Base-by-base conservation (phyloP, 1,140 invertebrate genomes). In the Chrysoperla carnea region DNA sequence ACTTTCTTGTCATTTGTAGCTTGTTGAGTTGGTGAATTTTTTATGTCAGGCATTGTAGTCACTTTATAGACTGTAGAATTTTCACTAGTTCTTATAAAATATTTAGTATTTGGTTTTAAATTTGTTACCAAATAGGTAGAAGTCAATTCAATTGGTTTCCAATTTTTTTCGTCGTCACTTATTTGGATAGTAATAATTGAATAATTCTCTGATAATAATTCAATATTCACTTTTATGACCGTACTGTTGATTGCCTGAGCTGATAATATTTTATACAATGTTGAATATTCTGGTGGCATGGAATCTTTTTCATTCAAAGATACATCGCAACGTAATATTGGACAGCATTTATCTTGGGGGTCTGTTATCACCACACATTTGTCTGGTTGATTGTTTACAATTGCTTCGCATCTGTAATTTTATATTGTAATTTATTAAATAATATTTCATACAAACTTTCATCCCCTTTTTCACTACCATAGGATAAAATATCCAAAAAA, bases 311-410 rank as follows among this genome's bases (percentile, higher is more conserved):
- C 78, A 44, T 79, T 75, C 8, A 82, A 62, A 2, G 76, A 80
- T 2, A 85, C 81, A 50, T 87, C 82, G 54, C 86, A 90, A 1
- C 85, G 63, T 39, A 85, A 77, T 46, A 85, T 72, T 35, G 78
- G 84, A 51, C 88, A 91, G 54, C 88, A 91, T 1, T 75, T 58
- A 57, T 92, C 86, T 11, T 76, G 75, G 6, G 78, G 73, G 57
- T 85, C 78, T 48, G 73, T 73, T 0, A 84, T 69, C 50, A 75
- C 73, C 11, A 82, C 70, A 53, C 83, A 87, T 47, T 75, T 71
- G 28, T 84, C 78, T 23, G 17, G 17, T 23, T 23, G 17, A 23
- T 23, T 23, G 17, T 23, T 23, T 23, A 23, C 17, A 23, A 23
- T 23, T 23, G 17, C 17, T 23, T 23, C 17, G 5, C 17, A 23